Base-by-base conservation (phyloP, 2,797 vertebrate genomes). In the Notoglanidium macrostoma region DNA sequence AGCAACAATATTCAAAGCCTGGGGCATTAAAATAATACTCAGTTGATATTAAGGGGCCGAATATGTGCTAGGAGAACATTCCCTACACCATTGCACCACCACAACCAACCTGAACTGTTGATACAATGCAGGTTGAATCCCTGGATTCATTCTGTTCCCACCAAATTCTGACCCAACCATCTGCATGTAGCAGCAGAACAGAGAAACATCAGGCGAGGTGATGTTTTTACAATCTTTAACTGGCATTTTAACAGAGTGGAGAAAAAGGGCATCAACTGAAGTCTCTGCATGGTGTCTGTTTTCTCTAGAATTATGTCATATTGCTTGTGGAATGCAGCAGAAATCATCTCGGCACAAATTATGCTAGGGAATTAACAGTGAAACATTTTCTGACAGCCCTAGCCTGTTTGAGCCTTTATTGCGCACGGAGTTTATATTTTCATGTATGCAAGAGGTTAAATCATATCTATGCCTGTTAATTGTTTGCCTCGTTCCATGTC, bases 401-500 rank as follows among this genome's bases (percentile, higher is more conserved):
- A 32, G 3, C 29, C 32, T 70, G 32, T 74, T 8, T 51, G 12
- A 6, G 6, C 9, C 19, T 12, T 59, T 59, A 79, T 55, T 35
- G 76, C 32, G 40, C 29, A 1, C 5, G 21, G n/a, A 55, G 2
- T 77, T 11, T 35, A 55, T 32, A 57, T 78, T 55, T 57, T n/a
- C 35, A 49, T 76, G 26, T n/a, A n/a, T 49, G 26, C 0, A 49
- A 51, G 46, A 26, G 1, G 26, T 76, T 76, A 1, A 57, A 57
- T 57, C 9, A 10, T 57, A 23, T 81, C 80, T 29, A 15, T 2
- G 15, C 57, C 32, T 19, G 51, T 35, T 12, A 11, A 80, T 29
- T 59, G 40, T 74, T 65, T 26, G 14, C 15, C 68, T 57, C 2
- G n/a, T 8, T 86, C 32, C 54, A n/a, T 35, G 17, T 54, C 93